Evolutionary conservation across 2,797 vertebrate species (phyloP).

Genomic region (Parauchenoglanis punctatus): DNA sequence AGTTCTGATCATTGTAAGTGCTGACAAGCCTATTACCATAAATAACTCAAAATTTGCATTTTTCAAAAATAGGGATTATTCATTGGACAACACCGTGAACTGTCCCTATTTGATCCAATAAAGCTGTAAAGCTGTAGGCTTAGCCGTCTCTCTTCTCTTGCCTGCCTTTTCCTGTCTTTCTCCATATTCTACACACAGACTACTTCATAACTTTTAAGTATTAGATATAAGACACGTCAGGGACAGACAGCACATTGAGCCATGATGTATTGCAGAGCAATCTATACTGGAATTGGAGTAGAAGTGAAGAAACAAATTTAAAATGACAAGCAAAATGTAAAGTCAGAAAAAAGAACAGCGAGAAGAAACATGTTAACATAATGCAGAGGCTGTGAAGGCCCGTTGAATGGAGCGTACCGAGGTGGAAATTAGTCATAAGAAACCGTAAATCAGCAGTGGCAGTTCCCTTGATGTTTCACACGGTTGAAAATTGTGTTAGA

Average conservation of each 20-base stretch:
- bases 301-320: neutral
- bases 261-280: slow-evolving; percentile 4
- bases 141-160: no score
- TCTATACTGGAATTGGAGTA: neutral
- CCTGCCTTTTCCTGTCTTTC: neutral
- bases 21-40: no score
- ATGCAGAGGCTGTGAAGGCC: neutral
- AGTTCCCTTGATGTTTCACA: slow-evolving; percentile 42
- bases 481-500: slow-evolving; percentile 25
- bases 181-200: neutral
- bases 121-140: neutral
- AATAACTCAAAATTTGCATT: neutral
- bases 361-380: slow-evolving; percentile 28
- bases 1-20: neutral
- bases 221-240: neutral
- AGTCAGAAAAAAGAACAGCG: neutral
- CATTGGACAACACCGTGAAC: neutral
- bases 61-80: neutral
- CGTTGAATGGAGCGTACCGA: slow-evolving; percentile 21
- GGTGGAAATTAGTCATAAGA: slow-evolving; percentile 36
- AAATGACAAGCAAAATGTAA: slow-evolving; percentile 16
- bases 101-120: neutral
- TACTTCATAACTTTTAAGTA: neutral
- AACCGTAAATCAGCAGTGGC: slow-evolving; percentile 30
- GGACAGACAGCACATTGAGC: neutral